Percentiles rank a stretch among this genome's conserved stretches.
These are phyloP conservation scores for Cheilosia variabilis DNA, from an alignment of 2,888 invertebrate species.

Conservation along the genomic window DNA sequence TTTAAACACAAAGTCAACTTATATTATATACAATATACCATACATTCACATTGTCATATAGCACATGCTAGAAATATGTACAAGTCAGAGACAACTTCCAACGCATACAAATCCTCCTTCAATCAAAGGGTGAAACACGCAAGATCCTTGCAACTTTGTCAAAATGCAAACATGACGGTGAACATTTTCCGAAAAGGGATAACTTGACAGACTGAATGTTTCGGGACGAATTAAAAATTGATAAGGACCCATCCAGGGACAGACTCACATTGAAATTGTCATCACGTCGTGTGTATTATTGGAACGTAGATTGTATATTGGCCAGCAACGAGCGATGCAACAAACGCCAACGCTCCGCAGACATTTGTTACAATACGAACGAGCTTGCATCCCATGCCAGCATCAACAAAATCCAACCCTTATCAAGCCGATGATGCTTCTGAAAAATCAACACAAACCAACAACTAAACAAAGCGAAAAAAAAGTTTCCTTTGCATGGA, in stretches of 20 bases:
- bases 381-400: neutral
- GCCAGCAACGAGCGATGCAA: constrained; percentile 15
- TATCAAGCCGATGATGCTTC: constrained; percentile 17
- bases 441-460: constrained; percentile 22
- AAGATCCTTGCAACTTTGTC: neutral
- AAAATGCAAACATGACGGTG: neutral
- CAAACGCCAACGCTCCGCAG: constrained; percentile 23
- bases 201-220: constrained; percentile 16
- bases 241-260: constrained; percentile 27
- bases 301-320: constrained; percentile 36
- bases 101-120: neutral
- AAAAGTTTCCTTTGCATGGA: neutral
- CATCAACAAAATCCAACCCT: constrained; percentile 30
- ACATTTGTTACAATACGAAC: constrained; percentile 6
- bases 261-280: constrained; percentile 30
- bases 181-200: neutral
- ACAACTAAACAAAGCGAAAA: neutral
- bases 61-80: too few relatives aligned
- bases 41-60: too few relatives aligned
- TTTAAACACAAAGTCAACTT: too few relatives aligned
- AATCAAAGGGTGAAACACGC: neutral
- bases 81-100: too few relatives aligned
- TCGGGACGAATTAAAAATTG: constrained; percentile 41
- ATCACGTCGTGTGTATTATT: constrained; percentile 45
- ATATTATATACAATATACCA: too few relatives aligned